Evolutionary conservation across 2,113 vertebrate genomes (phyloP).

Genomic region (Albula glossodonta): DNA sequence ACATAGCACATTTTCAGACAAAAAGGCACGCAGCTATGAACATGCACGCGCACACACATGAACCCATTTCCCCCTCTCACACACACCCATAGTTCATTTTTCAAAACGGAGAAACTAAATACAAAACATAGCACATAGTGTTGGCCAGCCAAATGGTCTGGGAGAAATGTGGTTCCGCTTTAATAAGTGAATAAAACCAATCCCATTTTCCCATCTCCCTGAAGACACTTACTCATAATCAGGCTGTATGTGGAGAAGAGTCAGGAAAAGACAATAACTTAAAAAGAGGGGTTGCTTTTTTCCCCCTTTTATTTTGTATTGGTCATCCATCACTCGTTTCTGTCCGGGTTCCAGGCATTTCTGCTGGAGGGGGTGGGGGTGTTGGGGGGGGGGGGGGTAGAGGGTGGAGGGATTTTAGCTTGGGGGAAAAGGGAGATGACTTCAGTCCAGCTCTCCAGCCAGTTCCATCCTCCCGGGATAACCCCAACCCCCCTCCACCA

Average conservation of each 20-base stretch:
- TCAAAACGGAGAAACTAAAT: too few species aligned
- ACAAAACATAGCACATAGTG: too few species aligned
- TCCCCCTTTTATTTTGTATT: neutral
- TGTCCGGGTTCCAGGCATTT: neutral
- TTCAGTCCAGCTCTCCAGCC: neutral
- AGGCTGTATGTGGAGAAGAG: neutral
- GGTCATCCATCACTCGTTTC: neutral
- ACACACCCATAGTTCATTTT: neutral
- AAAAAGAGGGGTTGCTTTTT: neutral
- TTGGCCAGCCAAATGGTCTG: neutral
- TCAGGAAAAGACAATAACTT: neutral
- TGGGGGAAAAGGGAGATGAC: neutral
- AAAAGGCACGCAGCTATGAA: too few species aligned
- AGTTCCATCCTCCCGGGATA: neutral
- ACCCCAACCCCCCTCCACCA: too few species aligned
- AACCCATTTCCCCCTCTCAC: neutral
- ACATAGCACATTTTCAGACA: too few species aligned
- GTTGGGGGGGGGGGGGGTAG: too few species aligned
- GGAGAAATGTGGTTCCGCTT: neutral
- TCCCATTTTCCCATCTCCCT: neutral
- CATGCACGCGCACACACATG: neutral
- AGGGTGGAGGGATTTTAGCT: neutral
- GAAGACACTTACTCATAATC: neutral
- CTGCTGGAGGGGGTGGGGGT: too few species aligned
- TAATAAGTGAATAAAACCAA: neutral